Evolutionary conservation across 2,888 invertebrate species (phyloP).

Genomic region (Melinaea menophilus): DNA sequence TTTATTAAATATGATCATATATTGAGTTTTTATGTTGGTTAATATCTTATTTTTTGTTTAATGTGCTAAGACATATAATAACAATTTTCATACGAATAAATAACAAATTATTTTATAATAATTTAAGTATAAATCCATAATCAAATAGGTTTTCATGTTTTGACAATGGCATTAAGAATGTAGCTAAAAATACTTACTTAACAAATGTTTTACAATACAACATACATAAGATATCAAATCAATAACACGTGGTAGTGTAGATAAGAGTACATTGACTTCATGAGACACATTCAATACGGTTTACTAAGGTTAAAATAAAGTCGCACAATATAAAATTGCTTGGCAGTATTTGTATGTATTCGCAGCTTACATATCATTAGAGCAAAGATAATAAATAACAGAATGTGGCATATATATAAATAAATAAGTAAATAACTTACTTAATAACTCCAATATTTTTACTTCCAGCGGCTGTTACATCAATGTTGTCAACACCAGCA

Average conservation of each 20-base stretch:
- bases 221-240: not conserved
- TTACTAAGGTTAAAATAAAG: too few species aligned
- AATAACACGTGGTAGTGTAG: slow-evolving; percentile 4
- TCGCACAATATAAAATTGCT: too few species aligned
- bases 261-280: slow-evolving; percentile 28
- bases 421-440: slow-evolving; percentile 75
- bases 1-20: too few species aligned
- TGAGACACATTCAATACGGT: not conserved
- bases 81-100: too few species aligned
- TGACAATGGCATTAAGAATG: not conserved
- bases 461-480: slow-evolving; percentile 89
- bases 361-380: not conserved
- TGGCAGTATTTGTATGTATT: too few species aligned
- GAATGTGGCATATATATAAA: not conserved
- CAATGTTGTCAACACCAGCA: slow-evolving; percentile 99
- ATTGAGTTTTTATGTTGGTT: too few species aligned
- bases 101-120: too few species aligned
- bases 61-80: too few species aligned
- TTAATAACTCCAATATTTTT: slow-evolving; percentile 94
- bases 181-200: not conserved
- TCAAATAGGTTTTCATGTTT: too few species aligned
- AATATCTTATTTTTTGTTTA: too few species aligned
- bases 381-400: not conserved
- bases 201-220: not conserved
- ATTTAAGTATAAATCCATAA: too few species aligned